Percentiles rank a stretch among this genome's conserved stretches.
phyloP scores from a whole-genome alignment of 1,140 invertebrate species.

The Palaemon carinicauda region DNA sequence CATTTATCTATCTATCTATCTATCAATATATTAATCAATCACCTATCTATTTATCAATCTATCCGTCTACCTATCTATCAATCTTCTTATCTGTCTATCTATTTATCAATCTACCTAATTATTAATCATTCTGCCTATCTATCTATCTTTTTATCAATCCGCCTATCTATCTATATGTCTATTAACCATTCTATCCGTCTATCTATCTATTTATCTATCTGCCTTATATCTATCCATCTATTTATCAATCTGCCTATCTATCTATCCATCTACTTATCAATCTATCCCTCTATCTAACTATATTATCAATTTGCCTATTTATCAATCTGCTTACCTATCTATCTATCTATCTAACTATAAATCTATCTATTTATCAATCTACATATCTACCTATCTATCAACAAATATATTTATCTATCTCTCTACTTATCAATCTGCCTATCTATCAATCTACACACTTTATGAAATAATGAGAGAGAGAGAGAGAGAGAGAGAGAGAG shows the following conservation, averaged over 20 bases:
- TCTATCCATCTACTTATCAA: background rate
- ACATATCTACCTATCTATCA: too few relatives aligned
- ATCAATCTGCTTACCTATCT: background rate
- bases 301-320: too few relatives aligned
- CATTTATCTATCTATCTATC: background rate
- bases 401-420: background rate
- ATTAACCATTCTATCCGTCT: too few relatives aligned
- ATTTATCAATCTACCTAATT: too few relatives aligned
- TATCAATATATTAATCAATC: background rate
- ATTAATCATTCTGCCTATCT: background rate
- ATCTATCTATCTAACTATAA: too few relatives aligned
- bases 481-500: slow-evolving; percentile 15
- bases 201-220: background rate
- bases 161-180: too few relatives aligned
- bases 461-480: background rate
- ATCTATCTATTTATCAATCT: background rate
- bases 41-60: background rate
- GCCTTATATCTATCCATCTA: too few relatives aligned
- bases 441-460: too few relatives aligned
- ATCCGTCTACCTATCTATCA: background rate
- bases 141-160: background rate
- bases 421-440: background rate
- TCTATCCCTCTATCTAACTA: too few relatives aligned
- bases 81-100: background rate
- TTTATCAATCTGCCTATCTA: background rate